Base-by-base conservation (phyloP, 2,888 invertebrate genomes). In the Pomacea canaliculata region DNA sequence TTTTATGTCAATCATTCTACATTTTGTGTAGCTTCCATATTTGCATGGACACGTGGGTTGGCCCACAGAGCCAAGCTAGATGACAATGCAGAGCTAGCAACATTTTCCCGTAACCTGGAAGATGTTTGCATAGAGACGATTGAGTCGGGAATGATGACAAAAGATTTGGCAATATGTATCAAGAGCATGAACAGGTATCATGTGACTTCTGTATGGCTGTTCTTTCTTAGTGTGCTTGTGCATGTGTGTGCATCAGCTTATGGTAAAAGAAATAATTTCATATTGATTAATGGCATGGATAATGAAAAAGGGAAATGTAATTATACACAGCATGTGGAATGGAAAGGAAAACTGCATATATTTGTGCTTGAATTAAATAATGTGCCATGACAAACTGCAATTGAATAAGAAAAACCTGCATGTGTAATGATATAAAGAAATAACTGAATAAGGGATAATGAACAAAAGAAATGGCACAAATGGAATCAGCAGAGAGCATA, bases 141-240 rank as follows among this genome's bases (percentile, higher is more conserved):
- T 83, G 98, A 99, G 91, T 92, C 95, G 76, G 99, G 99, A 56
- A 92, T 93, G 83, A 98, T 99, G 97, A 99, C 99, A 75, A 99
- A 99, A 91, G 99, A 99, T 93, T 93, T 99, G 89, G 99, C 99
- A 68, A 97, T 98, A 90, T 99, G 99, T 90, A 95, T 99, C 87
- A 98, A 98, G 92, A 98, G 98, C 81, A 95, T 96, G 94, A 88
- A 87, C 78, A 94, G 93, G 91, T 94, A 94, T 84, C 51, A 56
- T 16, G 16, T 4, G 51, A 56, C 8, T 56, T 94, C 66, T 76
- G 72, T 0, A 1, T 23, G 62, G 71, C 37, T 56, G 23, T 56
- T 9, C 70, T n/a, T n/a, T 19, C 5, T 51, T 10, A 27, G 48
- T 16, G 7, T 73, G 73, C 18, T 37, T 59, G 27, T 46, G 68